These are phyloP conservation scores for Phrynocephalus vlangalii DNA, from an alignment of 2,797 vertebrate species.

Conservation along the genomic window DNA sequence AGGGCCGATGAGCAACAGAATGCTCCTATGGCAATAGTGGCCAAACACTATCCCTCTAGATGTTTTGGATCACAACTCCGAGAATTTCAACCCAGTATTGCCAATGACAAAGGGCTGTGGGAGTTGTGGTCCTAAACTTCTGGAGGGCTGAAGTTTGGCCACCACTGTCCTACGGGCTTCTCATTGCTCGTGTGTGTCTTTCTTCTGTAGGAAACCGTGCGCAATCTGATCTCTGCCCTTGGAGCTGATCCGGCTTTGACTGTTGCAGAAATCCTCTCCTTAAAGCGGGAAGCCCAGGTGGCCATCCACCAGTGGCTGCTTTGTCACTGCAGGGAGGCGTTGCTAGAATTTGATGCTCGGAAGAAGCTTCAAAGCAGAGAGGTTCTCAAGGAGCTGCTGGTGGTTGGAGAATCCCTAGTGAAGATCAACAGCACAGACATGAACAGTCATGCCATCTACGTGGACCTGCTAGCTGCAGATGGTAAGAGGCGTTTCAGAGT, in stretches of 20 bases:
- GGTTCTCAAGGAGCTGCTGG: constrained; percentile 78
- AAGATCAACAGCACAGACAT: constrained; percentile 77
- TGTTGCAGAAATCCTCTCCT: constrained; percentile 83
- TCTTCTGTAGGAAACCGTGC: constrained; percentile 84
- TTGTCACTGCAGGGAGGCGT: constrained; percentile 76
- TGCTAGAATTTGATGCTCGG: constrained; percentile 71
- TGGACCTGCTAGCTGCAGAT: constrained; percentile 83
- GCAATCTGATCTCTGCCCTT: constrained; percentile 84
- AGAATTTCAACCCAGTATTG: too few species aligned
- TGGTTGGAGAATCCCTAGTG: constrained; percentile 79
- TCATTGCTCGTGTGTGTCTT: constrained; percentile 28
- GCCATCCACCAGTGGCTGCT: constrained; percentile 87
- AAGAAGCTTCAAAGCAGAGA: constrained; percentile 70
- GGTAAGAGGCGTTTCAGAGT: constrained; percentile 76
- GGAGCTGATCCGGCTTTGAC: constrained; percentile 78
- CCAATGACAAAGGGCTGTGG: too few species aligned
- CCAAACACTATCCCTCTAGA: too few species aligned
- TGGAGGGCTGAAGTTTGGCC: too few species aligned
- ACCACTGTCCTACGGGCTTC: background rate
- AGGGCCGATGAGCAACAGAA: background rate
- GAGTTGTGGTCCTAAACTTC: too few species aligned
- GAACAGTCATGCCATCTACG: constrained; percentile 84
- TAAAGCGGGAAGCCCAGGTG: constrained; percentile 83
- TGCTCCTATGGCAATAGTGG: background rate
- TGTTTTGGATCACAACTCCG: too few species aligned